Evolutionary conservation across 2,888 invertebrate species (phyloP).

Genomic region (Drosophila recens): DNA sequence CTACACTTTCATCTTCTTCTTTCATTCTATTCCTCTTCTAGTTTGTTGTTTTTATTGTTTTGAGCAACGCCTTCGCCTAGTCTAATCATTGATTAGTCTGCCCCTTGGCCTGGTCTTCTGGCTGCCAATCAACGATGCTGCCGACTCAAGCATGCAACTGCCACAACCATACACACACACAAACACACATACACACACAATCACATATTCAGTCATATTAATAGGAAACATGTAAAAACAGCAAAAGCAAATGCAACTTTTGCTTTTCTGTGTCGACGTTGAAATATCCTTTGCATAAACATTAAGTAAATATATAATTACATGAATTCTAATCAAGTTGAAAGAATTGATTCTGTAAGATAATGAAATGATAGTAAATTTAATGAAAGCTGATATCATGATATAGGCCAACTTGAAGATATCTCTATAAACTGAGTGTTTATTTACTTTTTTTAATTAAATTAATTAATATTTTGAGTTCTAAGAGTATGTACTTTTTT

Average conservation of each 20-base stretch:
- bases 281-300: conserved; percentile 23
- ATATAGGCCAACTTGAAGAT: too few species aligned
- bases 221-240: conserved; percentile 40
- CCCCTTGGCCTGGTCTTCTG: conserved; percentile 52
- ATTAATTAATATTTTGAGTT: too few species aligned
- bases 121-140: conserved; percentile 59
- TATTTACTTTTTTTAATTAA: not conserved
- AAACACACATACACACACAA: conserved; percentile 12
- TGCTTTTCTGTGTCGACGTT: not conserved
- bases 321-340: not conserved
- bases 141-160: conserved; percentile 47
- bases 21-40: not conserved
- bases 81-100: conserved; percentile 72
- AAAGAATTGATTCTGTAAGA: too few species aligned
- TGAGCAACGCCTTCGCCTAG: conserved; percentile 58
- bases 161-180: conserved; percentile 22
- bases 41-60: conserved; percentile 29
- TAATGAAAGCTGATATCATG: too few species aligned
- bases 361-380: too few species aligned
- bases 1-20: not conserved
- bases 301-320: not conserved
- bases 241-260: conserved; percentile 9
- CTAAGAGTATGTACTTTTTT: too few species aligned
- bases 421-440: not conserved
- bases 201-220: conserved; percentile 24